These are phyloP conservation scores for Osmoderma eremita DNA, from an alignment of 2,888 invertebrate genomes.

Conservation along the genomic window DNA sequence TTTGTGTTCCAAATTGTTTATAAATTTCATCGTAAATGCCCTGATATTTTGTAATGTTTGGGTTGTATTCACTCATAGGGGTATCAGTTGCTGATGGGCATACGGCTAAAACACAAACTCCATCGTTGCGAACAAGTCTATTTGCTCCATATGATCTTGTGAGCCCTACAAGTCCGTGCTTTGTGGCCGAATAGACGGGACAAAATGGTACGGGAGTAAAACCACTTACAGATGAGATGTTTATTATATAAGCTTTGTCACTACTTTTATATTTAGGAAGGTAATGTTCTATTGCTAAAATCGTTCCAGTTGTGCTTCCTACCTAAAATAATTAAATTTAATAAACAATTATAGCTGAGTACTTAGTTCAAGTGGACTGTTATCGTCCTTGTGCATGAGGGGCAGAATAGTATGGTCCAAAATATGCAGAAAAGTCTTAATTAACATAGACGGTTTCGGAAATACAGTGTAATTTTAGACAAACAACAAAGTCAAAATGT, in stretches of 20 bases:
- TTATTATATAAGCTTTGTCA: constrained; percentile 14
- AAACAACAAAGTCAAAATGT: too few species aligned
- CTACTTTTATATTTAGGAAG: constrained; percentile 22
- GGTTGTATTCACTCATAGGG: constrained; percentile 5
- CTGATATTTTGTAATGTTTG: neutral
- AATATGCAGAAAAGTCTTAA: too few species aligned
- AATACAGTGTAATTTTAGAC: too few species aligned
- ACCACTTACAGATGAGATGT: constrained; percentile 11
- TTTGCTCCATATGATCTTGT: constrained; percentile 18
- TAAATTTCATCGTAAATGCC: constrained; percentile 10
- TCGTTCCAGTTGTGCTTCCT: constrained; percentile 9
- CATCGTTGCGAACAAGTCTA: constrained; percentile 6
- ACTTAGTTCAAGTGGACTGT: too few species aligned
- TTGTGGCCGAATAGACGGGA: constrained; percentile 17
- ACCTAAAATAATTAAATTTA: constrained; percentile 3
- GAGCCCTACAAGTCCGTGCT: constrained; percentile 21
- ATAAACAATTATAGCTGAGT: too few species aligned
- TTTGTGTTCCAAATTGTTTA: neutral
- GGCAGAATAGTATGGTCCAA: too few species aligned
- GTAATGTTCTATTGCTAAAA: constrained; percentile 18
- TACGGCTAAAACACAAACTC: constrained; percentile 8
- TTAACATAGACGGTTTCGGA: too few species aligned
- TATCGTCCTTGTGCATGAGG: too few species aligned
- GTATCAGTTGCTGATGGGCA: constrained; percentile 9
- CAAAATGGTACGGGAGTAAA: neutral